Evolutionary conservation across 2,888 invertebrate genomes (phyloP).

Genomic region (Dynastes maya): DNA sequence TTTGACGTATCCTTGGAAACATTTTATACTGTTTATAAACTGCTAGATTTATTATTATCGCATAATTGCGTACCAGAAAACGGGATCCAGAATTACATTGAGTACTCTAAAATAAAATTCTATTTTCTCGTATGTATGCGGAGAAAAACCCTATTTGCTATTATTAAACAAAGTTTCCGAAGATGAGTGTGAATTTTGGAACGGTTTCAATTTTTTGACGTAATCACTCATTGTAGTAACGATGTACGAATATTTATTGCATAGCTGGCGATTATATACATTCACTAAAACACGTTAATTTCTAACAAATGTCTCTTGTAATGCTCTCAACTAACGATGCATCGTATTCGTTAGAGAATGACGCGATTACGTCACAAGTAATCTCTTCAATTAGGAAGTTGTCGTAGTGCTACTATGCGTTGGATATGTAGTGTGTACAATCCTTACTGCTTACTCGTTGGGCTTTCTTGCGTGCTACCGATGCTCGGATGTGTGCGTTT

Average conservation of each 20-base stretch:
- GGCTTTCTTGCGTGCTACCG: not conserved
- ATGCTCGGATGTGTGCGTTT: not conserved
- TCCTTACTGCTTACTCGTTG: not conserved
- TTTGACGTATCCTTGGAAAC: too few species aligned
- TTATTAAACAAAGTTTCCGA: conserved; percentile 42
- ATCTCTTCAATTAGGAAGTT: conserved; percentile 32
- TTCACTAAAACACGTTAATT: not conserved
- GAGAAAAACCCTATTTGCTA: conserved; percentile 29
- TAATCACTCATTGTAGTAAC: conserved; percentile 14
- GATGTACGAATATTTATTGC: conserved; percentile 22
- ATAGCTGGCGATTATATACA: conserved; percentile 8
- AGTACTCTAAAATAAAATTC: conserved; percentile 25
- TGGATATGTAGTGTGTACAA: not conserved
- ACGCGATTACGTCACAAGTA: conserved; percentile 14
- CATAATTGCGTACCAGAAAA: not conserved
- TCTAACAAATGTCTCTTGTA: not conserved
- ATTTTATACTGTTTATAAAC: too few species aligned
- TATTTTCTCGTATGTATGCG: conserved; percentile 22
- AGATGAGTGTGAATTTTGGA: conserved; percentile 42
- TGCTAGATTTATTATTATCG: too few species aligned
- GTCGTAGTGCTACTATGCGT: not conserved
- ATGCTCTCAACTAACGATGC: not conserved
- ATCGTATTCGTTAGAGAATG: conserved; percentile 12
- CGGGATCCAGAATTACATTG: conserved; percentile 3
- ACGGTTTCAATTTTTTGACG: conserved; percentile 34